These are phyloP conservation scores for Archaeoteleia sp. DNA, from an alignment of 2,888 invertebrate genomes.

Conservation along the genomic window DNA sequence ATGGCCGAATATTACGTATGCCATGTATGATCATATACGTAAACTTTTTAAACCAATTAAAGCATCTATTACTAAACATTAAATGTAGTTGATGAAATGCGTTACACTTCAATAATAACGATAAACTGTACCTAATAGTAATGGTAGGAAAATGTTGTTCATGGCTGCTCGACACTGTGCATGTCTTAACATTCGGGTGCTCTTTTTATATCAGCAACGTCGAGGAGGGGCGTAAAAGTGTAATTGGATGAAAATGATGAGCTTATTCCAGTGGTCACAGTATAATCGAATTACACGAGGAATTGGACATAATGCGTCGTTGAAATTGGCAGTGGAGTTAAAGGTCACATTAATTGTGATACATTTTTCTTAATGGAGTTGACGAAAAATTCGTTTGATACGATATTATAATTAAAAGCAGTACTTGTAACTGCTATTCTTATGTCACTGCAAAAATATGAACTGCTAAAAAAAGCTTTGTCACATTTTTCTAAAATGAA, in stretches of 20 bases:
- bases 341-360: conserved; percentile 45
- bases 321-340: conserved; percentile 25
- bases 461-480: too few relatives aligned
- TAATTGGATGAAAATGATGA: conserved; percentile 47
- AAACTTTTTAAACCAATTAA: too few relatives aligned
- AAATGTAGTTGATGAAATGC: too few relatives aligned
- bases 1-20: too few relatives aligned
- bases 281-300: conserved; percentile 34
- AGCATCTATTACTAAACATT: too few relatives aligned
- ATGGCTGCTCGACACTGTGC: conserved; percentile 45
- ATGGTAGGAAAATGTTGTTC: conserved; percentile 46
- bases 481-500: too few relatives aligned
- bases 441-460: too few relatives aligned
- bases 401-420: neutral
- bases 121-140: conserved; percentile 45
- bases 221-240: conserved; percentile 38
- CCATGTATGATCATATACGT: too few relatives aligned
- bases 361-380: conserved; percentile 12
- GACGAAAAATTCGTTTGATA: conserved; percentile 27
- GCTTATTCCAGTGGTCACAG: conserved; percentile 27
- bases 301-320: conserved; percentile 30
- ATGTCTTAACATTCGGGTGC: conserved; percentile 29
- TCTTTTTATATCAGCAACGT: conserved; percentile 41
- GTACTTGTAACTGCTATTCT: too few relatives aligned
- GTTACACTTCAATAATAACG: too few relatives aligned